Conservation (phyloP, 2,113 vertebrate genomes). For the Bambusicola thoracicus region DNA sequence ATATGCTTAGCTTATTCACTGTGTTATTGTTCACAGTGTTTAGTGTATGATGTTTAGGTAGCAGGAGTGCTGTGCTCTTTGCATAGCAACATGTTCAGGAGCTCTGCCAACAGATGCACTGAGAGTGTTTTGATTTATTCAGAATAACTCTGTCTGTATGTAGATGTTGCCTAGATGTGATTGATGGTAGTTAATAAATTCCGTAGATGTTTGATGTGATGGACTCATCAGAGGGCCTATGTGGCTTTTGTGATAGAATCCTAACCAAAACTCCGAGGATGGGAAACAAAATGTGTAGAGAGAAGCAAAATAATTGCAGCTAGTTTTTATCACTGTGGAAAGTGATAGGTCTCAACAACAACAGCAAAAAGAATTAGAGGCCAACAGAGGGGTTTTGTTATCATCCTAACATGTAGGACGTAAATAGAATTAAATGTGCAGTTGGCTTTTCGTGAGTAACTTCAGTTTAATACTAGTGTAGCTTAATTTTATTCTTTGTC, state of each 20-base stretch:
- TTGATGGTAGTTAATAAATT: neutral
- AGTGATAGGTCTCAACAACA: neutral
- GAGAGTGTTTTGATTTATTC: neutral
- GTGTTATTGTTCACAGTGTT: neutral
- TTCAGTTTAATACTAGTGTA: neutral
- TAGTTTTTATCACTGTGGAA: neutral
- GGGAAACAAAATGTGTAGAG: neutral
- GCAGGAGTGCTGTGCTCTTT: neutral
- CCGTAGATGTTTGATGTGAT: neutral
- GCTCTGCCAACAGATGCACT: neutral
- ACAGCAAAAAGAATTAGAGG: neutral
- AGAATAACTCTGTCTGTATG: neutral
- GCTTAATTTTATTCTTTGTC: neutral
- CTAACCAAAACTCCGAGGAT: neutral
- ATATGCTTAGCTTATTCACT: neutral
- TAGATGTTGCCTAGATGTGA: neutral
- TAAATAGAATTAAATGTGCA: neutral
- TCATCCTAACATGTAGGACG: neutral
- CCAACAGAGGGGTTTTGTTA: neutral
- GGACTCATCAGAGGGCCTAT: neutral
- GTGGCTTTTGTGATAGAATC: neutral
- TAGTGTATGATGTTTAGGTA: neutral
- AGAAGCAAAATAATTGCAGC: neutral
- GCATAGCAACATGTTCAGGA: neutral
- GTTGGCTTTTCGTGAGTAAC: neutral